Base-by-base conservation (phyloP, 2,113 vertebrate genomes). In the Ctenomys sociabilis region DNA sequence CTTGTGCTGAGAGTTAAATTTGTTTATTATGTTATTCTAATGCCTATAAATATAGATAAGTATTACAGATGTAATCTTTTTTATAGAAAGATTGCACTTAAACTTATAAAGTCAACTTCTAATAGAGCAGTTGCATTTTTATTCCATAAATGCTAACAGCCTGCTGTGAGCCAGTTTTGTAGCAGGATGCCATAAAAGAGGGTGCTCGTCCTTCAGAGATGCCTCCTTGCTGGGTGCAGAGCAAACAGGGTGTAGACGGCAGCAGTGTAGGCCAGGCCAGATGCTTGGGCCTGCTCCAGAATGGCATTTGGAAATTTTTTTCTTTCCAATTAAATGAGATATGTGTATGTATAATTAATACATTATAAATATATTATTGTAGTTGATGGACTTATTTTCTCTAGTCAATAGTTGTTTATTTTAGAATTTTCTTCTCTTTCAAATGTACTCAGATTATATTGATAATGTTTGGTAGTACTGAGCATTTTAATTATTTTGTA, bases 31-130 rank as follows among this genome's bases (percentile, higher is more conserved):
- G 26, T 88, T 85, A 22, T 93, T 4, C 7, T 30, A 90, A 63
- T 16, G 81, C 68, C 17, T 91, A 19, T 82, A 52, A 88, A 26
- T 57, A 63, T 37, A 81, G 45, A 26, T 81, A 63, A 72, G 45
- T 84, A 32, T 72, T 37, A 83, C 64, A 30, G 22, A 16, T 13
- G 52, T 54, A 54, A 54, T 57, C 54, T 57, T 57, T 57, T 88
- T 94, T 21, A 19, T 75, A 45, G 73, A 70, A 57, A 92, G 63
- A 35, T 57, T 59, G 37, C 68, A 87, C 32, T 82, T 85, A 91
- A 75, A 57, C 35, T 94, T 89, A 72, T 84, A 92, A 63, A 49
- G 68, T 57, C 61, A 85, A 88, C n/a, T 82, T 95, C 72, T 77
- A 77, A 90, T 52, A 63, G n/a, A 85, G 13, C 3, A n/a, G 16